Evolutionary conservation across 2,113 vertebrate species (phyloP).

Genomic region (Todiramphus chloris): DNA sequence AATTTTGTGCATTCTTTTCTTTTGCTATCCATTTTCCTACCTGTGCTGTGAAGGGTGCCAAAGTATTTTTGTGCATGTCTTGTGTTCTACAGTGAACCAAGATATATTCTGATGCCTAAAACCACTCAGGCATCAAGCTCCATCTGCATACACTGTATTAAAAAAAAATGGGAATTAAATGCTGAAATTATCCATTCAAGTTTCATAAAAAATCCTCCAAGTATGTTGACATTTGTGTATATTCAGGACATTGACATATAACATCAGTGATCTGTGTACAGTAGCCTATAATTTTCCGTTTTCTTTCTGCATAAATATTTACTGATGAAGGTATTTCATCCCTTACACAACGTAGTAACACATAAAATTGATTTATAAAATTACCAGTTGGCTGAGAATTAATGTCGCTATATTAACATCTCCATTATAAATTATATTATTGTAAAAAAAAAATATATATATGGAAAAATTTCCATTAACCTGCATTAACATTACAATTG

Average conservation of each 20-base stretch:
- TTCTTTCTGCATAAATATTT: neutral
- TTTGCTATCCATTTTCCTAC: neutral
- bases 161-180: neutral
- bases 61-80: neutral
- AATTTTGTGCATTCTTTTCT: neutral
- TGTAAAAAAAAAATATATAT: neutral
- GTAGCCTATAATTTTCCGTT: neutral
- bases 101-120: neutral
- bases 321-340: neutral
- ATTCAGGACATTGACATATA: neutral
- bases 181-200: neutral
- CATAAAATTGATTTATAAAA: neutral
- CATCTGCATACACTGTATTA: neutral
- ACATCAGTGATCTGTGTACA: neutral
- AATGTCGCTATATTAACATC: neutral
- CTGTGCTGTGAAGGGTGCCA: neutral
- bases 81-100: neutral
- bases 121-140: neutral
- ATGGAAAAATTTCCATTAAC: neutral
- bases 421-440: neutral
- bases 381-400: neutral
- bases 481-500: neutral
- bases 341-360: neutral
- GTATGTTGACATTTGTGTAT: neutral
- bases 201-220: neutral